Evolutionary conservation across 2,113 vertebrate genomes (phyloP).

Genomic region (Eurystomus gularis): DNA sequence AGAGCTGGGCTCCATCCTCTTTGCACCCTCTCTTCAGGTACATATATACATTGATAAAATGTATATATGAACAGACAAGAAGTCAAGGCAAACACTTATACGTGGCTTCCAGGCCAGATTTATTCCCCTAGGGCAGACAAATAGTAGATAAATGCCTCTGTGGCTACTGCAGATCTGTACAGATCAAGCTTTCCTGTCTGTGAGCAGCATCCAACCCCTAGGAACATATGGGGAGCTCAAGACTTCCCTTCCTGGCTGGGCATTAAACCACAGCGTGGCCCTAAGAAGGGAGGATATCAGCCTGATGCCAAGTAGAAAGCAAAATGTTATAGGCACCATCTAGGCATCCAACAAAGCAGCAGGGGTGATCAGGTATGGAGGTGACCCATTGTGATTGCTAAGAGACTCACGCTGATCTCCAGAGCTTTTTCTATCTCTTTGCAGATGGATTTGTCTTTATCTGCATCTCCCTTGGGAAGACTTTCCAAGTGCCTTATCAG

Average conservation of each 20-base stretch:
- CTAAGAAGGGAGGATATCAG: neutral
- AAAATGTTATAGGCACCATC: neutral
- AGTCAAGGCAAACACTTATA: too few species aligned
- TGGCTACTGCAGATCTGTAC: neutral
- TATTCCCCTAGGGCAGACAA: neutral
- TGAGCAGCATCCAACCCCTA: neutral
- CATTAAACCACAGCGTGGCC: neutral
- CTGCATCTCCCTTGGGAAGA: neutral
- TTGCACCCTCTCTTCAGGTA: neutral
- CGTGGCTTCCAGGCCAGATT: neutral
- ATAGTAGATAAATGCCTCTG: neutral
- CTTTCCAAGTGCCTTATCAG: neutral
- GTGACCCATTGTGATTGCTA: neutral
- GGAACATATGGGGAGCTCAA: neutral
- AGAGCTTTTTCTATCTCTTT: neutral
- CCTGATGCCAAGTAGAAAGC: neutral
- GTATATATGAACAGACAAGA: too few species aligned
- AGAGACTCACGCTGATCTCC: neutral
- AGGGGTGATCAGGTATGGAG: neutral
- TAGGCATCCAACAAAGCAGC: neutral
- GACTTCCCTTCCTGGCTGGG: neutral
- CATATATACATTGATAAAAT: neutral
- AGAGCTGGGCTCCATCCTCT: neutral
- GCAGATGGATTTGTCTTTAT: neutral
- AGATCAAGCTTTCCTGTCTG: neutral